Conservation (phyloP, 1,140 invertebrate genomes). For the Diachasma alloeum region DNA sequence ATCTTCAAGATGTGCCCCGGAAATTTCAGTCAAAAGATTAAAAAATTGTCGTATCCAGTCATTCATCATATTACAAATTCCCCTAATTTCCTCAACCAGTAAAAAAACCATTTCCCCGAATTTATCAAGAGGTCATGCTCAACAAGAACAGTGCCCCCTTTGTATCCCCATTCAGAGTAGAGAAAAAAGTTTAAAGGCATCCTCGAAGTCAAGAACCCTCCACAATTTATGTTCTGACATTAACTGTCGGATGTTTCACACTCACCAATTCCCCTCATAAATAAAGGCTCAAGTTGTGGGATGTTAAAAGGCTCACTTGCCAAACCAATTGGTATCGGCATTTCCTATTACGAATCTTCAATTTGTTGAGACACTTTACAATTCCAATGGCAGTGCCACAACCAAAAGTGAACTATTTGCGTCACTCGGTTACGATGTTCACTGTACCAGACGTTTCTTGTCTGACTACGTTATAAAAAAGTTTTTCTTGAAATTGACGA, state of each 20-base stretch:
- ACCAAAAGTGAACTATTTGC: background rate
- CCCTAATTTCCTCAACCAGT: background rate
- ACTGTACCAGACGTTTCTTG: too few species aligned
- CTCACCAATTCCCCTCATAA: background rate
- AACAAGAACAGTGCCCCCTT: background rate
- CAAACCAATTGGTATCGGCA: background rate
- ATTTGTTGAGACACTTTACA: background rate
- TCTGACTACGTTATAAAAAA: too few species aligned
- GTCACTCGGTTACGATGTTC: background rate
- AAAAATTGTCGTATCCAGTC: too few species aligned
- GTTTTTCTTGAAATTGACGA: background rate
- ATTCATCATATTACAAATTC: background rate
- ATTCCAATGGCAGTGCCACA: background rate
- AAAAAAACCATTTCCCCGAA: background rate
- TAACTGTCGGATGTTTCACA: constrained; percentile 9
- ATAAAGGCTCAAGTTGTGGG: background rate
- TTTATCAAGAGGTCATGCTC: background rate
- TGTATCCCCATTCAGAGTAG: background rate
- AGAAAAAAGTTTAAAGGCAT: background rate
- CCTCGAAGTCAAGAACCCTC: constrained; percentile 1
- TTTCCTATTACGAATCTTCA: background rate
- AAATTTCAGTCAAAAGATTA: too few species aligned
- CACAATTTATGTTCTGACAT: background rate
- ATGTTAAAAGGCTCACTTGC: background rate
- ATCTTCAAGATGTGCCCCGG: too few species aligned